A percentile compares a stretch with the other conserved stretches of the same genome.
Conservation (phyloP, 1,140 invertebrate species). For the Trypoxylus dichotomus region DNA sequence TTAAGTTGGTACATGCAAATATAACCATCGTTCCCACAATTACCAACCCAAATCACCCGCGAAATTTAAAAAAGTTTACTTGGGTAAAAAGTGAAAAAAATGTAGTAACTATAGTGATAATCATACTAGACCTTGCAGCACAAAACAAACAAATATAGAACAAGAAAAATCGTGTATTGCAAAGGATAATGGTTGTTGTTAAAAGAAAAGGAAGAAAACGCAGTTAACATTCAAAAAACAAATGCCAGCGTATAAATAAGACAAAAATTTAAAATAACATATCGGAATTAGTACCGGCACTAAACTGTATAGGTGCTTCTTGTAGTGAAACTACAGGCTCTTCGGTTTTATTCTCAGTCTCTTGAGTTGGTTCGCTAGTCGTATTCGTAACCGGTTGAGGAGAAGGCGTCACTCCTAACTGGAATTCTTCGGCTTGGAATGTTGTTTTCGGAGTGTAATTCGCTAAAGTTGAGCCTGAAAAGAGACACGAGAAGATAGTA, state of each 20-base stretch:
- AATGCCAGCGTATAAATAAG: no score
- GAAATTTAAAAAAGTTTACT: no score
- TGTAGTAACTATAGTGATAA: neutral
- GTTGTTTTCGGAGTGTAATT: slow-evolving; percentile 50
- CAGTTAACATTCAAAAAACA: slow-evolving; percentile 19
- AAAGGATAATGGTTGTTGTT: neutral
- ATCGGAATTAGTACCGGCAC: slow-evolving; percentile 49
- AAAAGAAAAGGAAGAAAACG: neutral
- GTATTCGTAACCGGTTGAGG: slow-evolving; percentile 14
- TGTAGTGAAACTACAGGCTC: slow-evolving; percentile 34
- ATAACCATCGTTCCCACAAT: no score
- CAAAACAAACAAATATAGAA: neutral
- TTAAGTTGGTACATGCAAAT: no score
- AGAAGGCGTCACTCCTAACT: slow-evolving; percentile 46
- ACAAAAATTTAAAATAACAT: slow-evolving; percentile 45
- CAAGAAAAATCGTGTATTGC: neutral
- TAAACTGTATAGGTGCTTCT: slow-evolving; percentile 48
- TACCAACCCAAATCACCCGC: no score
- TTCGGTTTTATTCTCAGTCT: slow-evolving; percentile 13
- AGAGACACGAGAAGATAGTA: neutral
- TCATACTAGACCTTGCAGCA: neutral
- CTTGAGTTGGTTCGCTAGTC: slow-evolving; percentile 27
- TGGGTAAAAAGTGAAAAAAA: neutral
- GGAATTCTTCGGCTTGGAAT: slow-evolving; percentile 45
- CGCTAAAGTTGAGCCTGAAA: slow-evolving; percentile 48